A percentile compares a stretch with the other conserved stretches of the same genome.
phyloP scores from a whole-genome alignment of 1,140 invertebrate genomes.

The Delia radicum region DNA sequence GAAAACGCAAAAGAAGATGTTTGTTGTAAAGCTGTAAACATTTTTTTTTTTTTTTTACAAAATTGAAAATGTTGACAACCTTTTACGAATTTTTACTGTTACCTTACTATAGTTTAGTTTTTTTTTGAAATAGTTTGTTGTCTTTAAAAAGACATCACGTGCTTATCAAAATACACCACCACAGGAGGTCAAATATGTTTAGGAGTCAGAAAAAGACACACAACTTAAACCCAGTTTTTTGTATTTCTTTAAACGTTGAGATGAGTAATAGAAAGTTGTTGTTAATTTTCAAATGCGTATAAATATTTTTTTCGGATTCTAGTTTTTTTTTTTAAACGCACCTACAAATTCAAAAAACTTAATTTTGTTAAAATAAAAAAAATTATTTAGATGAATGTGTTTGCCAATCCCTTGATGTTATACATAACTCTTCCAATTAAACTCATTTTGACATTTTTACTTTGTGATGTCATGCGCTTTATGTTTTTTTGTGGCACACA shows the following conservation, averaged over 20 bases:
- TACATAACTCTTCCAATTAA: neutral
- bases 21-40: neutral
- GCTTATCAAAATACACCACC: constrained; percentile 1
- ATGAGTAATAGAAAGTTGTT: neutral
- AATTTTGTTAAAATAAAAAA: neutral
- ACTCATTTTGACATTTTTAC: constrained; percentile 1
- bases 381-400: neutral
- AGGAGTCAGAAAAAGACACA: neutral
- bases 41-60: neutral
- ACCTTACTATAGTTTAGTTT: neutral
- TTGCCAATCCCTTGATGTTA: constrained; percentile 1
- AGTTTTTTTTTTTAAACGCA: neutral
- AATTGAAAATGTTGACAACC: neutral
- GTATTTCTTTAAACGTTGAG: neutral
- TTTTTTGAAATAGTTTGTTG: neutral
- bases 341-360: neutral
- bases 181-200: neutral
- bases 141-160: neutral
- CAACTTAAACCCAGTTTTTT: neutral
- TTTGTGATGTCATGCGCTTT: neutral
- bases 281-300: neutral
- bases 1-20: neutral
- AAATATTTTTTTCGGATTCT: neutral
- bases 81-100: neutral
- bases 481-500: neutral